Conservation (phyloP, 2,888 invertebrate genomes). For the Trimorus sp. region DNA sequence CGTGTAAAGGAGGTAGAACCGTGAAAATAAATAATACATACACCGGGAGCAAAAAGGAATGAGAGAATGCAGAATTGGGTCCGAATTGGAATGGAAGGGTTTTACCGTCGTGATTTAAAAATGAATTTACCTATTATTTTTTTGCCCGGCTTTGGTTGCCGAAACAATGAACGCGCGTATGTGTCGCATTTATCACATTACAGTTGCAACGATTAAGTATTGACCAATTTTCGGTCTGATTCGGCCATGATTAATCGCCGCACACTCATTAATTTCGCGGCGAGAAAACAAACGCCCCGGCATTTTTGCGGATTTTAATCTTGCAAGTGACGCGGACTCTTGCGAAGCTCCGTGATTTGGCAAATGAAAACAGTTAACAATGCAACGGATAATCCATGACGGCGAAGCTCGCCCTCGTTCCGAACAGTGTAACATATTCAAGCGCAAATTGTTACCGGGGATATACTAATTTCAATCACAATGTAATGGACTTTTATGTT, state of each 20-base stretch:
- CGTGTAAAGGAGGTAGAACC: constrained; percentile 27
- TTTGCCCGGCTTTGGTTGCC: constrained; percentile 32
- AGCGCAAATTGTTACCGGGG: too few relatives aligned
- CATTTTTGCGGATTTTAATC: constrained; percentile 9
- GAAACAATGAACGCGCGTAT: constrained; percentile 30
- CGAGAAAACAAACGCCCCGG: constrained; percentile 1
- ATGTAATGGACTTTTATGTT: constrained; percentile 11
- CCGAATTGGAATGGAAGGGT: constrained; percentile 61
- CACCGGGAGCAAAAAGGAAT: constrained; percentile 46
- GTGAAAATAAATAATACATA: constrained; percentile 56
- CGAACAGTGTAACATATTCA: not conserved
- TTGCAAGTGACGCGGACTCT: not conserved
- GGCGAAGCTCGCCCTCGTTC: not conserved
- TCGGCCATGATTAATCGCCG: constrained; percentile 17
- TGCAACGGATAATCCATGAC: not conserved
- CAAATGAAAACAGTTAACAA: not conserved
- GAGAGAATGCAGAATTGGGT: constrained; percentile 54
- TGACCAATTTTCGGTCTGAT: not conserved
- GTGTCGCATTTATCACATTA: constrained; percentile 40
- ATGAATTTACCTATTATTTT: constrained; percentile 48
- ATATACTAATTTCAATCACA: constrained; percentile 21
- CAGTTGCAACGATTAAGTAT: not conserved
- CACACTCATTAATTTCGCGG: constrained; percentile 26
- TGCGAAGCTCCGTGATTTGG: not conserved
- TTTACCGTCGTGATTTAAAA: constrained; percentile 57